Conservation (phyloP, 2,888 invertebrate genomes). For the Plagodis dolabraria region DNA sequence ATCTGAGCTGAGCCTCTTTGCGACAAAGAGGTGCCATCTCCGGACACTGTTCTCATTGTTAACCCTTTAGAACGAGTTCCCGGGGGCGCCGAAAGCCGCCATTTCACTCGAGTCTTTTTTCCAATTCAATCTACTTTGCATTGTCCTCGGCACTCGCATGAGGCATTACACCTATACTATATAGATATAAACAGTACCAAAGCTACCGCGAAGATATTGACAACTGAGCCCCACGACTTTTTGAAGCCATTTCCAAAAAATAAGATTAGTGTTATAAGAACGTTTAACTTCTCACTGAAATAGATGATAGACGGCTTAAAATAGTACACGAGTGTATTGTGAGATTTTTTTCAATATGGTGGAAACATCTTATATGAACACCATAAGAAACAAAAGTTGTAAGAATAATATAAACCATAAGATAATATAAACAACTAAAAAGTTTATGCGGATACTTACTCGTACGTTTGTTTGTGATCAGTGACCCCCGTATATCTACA, state of each 20-base stretch:
- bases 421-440: background rate
- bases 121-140: constrained; percentile 85
- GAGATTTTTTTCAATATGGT: too few species aligned
- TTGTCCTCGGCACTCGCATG: constrained; percentile 81
- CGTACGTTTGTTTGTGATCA: background rate
- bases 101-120: constrained; percentile 78
- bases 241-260: background rate
- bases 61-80: constrained; percentile 70
- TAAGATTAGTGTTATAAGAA: background rate
- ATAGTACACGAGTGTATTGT: too few species aligned
- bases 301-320: background rate
- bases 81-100: constrained; percentile 73
- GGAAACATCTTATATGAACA: too few species aligned
- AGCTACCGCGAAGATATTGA: background rate
- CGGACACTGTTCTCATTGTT: constrained; percentile 72
- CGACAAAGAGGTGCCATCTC: constrained; percentile 52
- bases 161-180: constrained; percentile 78
- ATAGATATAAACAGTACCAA: constrained; percentile 8
- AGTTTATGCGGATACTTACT: background rate
- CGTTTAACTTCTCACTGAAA: background rate
- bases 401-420: too few species aligned
- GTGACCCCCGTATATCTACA: too few species aligned
- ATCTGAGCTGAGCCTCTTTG: constrained; percentile 33
- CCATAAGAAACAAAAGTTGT: too few species aligned
- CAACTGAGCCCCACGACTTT: background rate